These are phyloP conservation scores for Neodiprion virginianus DNA, from an alignment of 1,140 invertebrate genomes.

Conservation along the genomic window DNA sequence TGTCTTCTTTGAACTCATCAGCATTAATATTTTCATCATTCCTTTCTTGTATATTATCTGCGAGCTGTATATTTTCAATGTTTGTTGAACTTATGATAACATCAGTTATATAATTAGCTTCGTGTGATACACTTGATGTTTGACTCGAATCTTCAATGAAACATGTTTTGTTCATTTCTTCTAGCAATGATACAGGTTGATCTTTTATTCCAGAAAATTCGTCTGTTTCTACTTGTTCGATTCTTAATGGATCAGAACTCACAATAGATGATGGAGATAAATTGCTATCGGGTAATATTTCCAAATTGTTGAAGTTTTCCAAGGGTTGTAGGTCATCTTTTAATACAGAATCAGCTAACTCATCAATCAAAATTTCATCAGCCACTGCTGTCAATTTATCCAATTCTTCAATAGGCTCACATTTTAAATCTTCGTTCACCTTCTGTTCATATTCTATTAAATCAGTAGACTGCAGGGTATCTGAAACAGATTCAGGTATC, in stretches of 20 bases:
- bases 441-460: background rate
- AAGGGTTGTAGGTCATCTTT: background rate
- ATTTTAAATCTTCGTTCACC: background rate
- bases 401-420: background rate
- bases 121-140: background rate
- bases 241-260: background rate
- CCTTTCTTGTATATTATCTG: conserved; percentile 18
- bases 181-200: background rate
- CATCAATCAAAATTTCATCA: background rate
- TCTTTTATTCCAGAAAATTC: background rate
- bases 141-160: conserved; percentile 1
- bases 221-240: background rate
- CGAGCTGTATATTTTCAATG: conserved; percentile 5
- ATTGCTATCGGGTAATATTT: background rate
- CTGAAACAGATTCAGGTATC: background rate
- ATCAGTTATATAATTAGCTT: conserved; percentile 25
- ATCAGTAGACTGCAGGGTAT: background rate
- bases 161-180: background rate
- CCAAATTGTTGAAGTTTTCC: background rate
- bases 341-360: background rate
- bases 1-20: background rate
- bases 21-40: background rate
- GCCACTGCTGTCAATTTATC: background rate
- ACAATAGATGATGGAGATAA: background rate
- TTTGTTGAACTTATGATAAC: conserved; percentile 28